Evolutionary conservation across 2,797 vertebrate species (phyloP).

Genomic region (Glyptemys insculpta): DNA sequence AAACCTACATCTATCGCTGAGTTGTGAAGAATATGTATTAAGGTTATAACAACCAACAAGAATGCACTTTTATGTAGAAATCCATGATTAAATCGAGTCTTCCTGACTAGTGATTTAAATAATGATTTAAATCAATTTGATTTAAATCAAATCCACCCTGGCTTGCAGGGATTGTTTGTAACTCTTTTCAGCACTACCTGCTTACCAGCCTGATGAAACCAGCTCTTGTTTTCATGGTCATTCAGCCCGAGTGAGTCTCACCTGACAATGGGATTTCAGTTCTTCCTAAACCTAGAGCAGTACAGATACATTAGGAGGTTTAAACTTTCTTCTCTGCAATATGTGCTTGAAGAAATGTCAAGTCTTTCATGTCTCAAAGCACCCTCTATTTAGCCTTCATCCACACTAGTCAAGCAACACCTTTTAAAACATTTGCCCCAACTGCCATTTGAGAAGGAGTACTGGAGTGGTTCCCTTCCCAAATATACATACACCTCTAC

Average conservation of each 20-base stretch:
- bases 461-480: conserved; percentile 18
- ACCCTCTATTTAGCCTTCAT: conserved; percentile 51
- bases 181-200: not conserved
- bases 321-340: not conserved
- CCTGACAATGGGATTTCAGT: not conserved
- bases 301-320: not conserved
- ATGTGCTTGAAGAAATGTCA: not conserved
- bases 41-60: no score
- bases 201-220: not conserved
- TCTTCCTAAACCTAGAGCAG: not conserved
- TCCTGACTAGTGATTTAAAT: no score
- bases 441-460: not conserved
- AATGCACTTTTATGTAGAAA: no score
- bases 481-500: not conserved
- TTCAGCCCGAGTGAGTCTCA: not conserved
- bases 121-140: no score
- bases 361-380: not conserved
- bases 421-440: conserved; percentile 52
- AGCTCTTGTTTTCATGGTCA: not conserved
- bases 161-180: not conserved
- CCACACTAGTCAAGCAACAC: conserved; percentile 31
- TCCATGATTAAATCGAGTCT: no score
- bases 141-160: no score
- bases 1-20: no score
- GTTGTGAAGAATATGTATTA: no score